A percentile compares a stretch with the other conserved stretches of the same genome.
Conservation (phyloP, 2,113 vertebrate species). For the Jaculus jaculus region DNA sequence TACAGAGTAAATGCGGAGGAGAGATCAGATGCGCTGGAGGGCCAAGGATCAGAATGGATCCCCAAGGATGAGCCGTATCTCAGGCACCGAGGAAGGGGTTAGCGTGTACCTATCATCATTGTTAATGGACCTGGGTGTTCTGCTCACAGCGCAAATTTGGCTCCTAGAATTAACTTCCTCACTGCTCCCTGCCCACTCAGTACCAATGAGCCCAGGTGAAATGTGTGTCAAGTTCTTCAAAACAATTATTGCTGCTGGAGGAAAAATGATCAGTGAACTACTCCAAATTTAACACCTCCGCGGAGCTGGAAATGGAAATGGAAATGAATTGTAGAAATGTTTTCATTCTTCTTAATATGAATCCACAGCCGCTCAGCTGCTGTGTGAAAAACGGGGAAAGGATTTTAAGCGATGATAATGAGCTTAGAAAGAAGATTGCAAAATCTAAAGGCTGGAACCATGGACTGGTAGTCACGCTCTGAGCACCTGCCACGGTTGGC, state of each 20-base stretch:
- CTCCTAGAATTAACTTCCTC: slow-evolving; percentile 56
- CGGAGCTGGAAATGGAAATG: slow-evolving; percentile 63
- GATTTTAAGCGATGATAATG: slow-evolving; percentile 50
- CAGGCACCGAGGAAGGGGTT: slow-evolving; percentile 35
- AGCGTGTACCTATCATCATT: slow-evolving; percentile 44
- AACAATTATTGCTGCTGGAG: slow-evolving; percentile 61
- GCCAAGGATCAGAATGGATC: slow-evolving; percentile 56
- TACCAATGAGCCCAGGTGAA: slow-evolving; percentile 49
- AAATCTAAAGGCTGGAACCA: neutral
- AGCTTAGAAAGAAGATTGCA: neutral
- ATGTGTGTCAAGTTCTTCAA: slow-evolving; percentile 62
- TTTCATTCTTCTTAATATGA: slow-evolving; percentile 23
- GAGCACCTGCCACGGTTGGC: neutral
- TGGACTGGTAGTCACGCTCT: neutral
- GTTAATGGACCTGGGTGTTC: slow-evolving; percentile 51
- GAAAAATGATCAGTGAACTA: slow-evolving; percentile 58
- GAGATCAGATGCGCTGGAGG: slow-evolving; percentile 35
- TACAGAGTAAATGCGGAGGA: slow-evolving; percentile 63
- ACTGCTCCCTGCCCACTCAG: slow-evolving; percentile 13
- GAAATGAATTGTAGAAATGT: slow-evolving; percentile 70
- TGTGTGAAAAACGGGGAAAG: neutral
- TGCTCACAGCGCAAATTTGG: slow-evolving; percentile 22
- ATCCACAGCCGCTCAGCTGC: neutral
- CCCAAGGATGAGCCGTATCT: slow-evolving; percentile 60
- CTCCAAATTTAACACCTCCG: slow-evolving; percentile 56